phyloP scores from a whole-genome alignment of 2,797 vertebrate species.

The Microchirus variegatus region DNA sequence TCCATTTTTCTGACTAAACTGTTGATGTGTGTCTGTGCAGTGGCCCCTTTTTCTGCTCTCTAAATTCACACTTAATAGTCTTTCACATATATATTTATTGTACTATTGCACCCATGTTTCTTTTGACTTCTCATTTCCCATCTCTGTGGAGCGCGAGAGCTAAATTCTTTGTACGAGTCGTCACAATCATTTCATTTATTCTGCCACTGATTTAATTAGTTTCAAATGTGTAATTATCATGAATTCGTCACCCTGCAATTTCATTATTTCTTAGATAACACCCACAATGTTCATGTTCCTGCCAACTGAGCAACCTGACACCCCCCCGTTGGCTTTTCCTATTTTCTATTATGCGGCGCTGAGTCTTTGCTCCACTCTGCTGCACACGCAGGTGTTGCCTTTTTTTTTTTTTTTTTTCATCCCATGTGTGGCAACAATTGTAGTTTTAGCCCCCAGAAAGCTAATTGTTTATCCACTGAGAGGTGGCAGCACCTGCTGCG shows the following conservation, averaged over 20 bases:
- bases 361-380: constrained; percentile 44
- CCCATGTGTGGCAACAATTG: constrained; percentile 45
- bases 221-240: no score
- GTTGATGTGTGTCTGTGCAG: constrained; percentile 61
- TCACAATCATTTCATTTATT: no score
- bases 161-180: no score
- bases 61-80: no score
- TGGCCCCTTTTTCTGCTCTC: constrained; percentile 3
- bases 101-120: no score
- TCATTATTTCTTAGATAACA: constrained; percentile 20
- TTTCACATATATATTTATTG: no score
- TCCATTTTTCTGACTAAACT: constrained; percentile 71
- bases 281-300: constrained; percentile 44
- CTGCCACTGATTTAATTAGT: no score
- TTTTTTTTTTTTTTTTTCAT: constrained; percentile 61
- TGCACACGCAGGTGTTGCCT: constrained; percentile 62
- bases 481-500: constrained; percentile 56
- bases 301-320: constrained; percentile 53
- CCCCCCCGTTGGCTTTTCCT: constrained; percentile 45
- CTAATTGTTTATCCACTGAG: constrained; percentile 63
- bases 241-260: constrained; percentile 9
- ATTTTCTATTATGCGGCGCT: constrained; percentile 41
- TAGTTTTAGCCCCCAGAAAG: constrained; percentile 56
- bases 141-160: no score
- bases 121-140: no score